Conservation (phyloP, 1,140 invertebrate genomes). For the Lasaia peninsularis region DNA sequence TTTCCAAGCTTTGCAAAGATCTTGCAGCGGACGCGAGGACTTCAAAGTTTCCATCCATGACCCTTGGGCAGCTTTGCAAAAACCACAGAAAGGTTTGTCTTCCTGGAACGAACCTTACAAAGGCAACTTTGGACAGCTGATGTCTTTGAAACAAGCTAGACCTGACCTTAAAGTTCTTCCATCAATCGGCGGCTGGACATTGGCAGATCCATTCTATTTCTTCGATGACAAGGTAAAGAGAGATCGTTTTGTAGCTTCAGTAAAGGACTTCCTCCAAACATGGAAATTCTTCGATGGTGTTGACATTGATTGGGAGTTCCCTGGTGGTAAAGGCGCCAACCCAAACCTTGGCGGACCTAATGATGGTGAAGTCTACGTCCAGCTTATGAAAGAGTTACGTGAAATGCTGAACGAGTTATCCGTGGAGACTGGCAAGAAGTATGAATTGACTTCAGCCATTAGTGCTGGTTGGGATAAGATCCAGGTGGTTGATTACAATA, state of each 20-base stretch:
- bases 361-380: conserved; percentile 56
- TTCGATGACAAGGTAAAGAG: conserved; percentile 60
- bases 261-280: conserved; percentile 64
- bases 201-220: conserved; percentile 73
- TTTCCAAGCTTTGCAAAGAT: conserved; percentile 66
- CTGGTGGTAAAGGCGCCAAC: conserved; percentile 68
- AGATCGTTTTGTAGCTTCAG: conserved; percentile 60
- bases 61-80: conserved; percentile 70
- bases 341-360: conserved; percentile 57
- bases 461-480: conserved; percentile 71
- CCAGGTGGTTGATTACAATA: conserved; percentile 63
- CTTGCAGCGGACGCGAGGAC: conserved; percentile 66
- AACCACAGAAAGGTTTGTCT: conserved; percentile 63
- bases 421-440: conserved; percentile 57
- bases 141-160: conserved; percentile 64
- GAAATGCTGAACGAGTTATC: conserved; percentile 62
- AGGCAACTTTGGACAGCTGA: conserved; percentile 68
- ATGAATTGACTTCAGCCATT: conserved; percentile 67
- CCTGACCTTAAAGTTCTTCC: conserved; percentile 68
- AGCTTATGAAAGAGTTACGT: conserved; percentile 64
- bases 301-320: conserved; percentile 72
- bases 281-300: conserved; percentile 74
- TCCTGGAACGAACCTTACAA: conserved; percentile 73
- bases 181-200: conserved; percentile 66
- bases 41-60: conserved; percentile 72